Evolutionary conservation across 2,888 invertebrate species (phyloP).

Genomic region (Drosophila aldrichi): DNA sequence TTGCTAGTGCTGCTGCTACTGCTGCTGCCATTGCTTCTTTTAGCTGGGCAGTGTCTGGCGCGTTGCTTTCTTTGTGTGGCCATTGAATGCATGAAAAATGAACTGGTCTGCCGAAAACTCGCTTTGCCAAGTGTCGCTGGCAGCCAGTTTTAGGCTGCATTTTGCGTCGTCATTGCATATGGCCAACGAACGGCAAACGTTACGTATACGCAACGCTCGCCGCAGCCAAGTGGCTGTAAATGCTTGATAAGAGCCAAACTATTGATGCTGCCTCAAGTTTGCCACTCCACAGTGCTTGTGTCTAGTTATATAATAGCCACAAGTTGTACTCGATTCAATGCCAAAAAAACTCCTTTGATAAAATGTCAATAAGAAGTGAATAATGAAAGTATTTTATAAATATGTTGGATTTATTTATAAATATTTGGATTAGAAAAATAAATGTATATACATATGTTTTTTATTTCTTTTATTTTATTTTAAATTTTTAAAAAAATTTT

Average conservation of each 20-base stretch:
- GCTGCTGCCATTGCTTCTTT: slow-evolving; percentile 30
- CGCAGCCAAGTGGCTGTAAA: slow-evolving; percentile 63
- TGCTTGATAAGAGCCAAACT: slow-evolving; percentile 70
- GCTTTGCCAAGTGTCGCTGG: slow-evolving; percentile 63
- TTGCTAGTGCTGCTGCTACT: slow-evolving; percentile 24
- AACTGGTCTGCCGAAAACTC: slow-evolving; percentile 63
- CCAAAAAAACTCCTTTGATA: background rate
- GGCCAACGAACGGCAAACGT: slow-evolving; percentile 43
- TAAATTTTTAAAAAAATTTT: too few relatives aligned
- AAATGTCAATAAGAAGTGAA: background rate
- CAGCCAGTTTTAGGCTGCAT: slow-evolving; percentile 74
- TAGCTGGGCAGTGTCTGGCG: slow-evolving; percentile 65
- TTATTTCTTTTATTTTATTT: too few relatives aligned
- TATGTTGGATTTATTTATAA: too few relatives aligned
- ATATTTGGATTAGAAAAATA: too few relatives aligned
- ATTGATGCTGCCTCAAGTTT: slow-evolving; percentile 61
- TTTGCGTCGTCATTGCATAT: slow-evolving; percentile 68
- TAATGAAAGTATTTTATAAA: background rate
- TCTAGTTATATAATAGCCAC: slow-evolving; percentile 37
- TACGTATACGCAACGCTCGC: slow-evolving; percentile 68
- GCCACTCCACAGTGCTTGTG: slow-evolving; percentile 20
- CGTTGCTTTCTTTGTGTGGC: slow-evolving; percentile 64
- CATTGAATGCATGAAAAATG: slow-evolving; percentile 79
- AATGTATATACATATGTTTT: too few relatives aligned
- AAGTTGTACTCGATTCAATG: slow-evolving; percentile 9